Percentiles rank a stretch among this genome's conserved stretches.
Conservation (phyloP, 2,797 vertebrate species). For the Heterohyrax brucei region DNA sequence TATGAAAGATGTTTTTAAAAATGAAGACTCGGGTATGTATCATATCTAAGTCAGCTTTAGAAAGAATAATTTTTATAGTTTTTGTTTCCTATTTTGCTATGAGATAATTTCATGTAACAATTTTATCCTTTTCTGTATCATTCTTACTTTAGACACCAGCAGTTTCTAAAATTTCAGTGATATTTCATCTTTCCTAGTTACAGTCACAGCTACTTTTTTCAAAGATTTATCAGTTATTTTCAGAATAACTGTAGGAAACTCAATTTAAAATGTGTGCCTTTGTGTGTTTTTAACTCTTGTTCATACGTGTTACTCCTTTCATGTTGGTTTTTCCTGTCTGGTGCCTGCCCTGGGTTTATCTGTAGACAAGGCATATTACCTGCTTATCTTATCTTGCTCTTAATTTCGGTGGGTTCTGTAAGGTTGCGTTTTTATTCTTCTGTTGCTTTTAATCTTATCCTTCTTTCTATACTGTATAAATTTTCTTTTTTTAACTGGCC, state of each 20-base stretch:
- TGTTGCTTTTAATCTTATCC: background rate
- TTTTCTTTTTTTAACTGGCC: constrained; percentile 2
- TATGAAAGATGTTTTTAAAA: constrained; percentile 62
- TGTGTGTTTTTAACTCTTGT: constrained; percentile 42
- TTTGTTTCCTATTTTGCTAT: constrained; percentile 51
- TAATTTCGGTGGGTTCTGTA: constrained; percentile 50
- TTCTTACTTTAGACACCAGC: constrained; percentile 9
- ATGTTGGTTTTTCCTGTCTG: constrained; percentile 42
- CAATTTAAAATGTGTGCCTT: constrained; percentile 21
- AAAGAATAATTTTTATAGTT: constrained; percentile 57
- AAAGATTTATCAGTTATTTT: constrained; percentile 62
- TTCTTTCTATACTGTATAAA: background rate
- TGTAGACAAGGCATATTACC: constrained; percentile 36
- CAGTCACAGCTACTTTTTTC: constrained; percentile 17
- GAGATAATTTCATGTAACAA: constrained; percentile 41
- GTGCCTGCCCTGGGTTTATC: background rate
- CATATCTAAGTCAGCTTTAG: constrained; percentile 7
- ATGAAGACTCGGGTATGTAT: background rate
- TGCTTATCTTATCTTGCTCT: constrained; percentile 43
- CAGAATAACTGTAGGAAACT: constrained; percentile 42
- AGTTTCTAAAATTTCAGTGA: constrained; percentile 50
- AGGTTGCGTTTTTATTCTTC: background rate
- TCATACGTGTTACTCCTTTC: background rate
- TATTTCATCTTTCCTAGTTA: constrained; percentile 52
- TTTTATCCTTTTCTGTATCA: constrained; percentile 41